These are phyloP conservation scores for Hemithea aestivaria DNA, from an alignment of 2,888 invertebrate genomes.

Conservation along the genomic window DNA sequence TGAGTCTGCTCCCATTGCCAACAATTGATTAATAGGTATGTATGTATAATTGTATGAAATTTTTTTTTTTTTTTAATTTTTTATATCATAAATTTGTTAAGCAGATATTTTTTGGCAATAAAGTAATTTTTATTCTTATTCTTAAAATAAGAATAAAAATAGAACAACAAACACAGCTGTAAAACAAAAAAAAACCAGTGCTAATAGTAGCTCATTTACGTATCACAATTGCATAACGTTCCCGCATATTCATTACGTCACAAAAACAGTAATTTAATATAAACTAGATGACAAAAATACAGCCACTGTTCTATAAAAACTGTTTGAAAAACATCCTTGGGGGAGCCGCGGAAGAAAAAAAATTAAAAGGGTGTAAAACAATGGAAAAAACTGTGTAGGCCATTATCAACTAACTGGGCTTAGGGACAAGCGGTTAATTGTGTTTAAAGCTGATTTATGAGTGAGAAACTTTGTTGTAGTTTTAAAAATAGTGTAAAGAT, in stretches of 20 bases:
- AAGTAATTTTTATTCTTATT: too few relatives aligned
- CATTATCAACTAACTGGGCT: slow-evolving; percentile 66
- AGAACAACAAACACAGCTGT: slow-evolving; percentile 33
- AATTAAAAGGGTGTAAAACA: slow-evolving; percentile 67
- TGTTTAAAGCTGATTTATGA: slow-evolving; percentile 63
- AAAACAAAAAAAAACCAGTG: slow-evolving; percentile 42
- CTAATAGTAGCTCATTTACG: slow-evolving; percentile 66
- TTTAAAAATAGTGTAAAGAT: too few relatives aligned
- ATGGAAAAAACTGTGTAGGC: slow-evolving; percentile 51
- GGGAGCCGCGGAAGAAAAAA: slow-evolving; percentile 56
- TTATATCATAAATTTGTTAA: too few relatives aligned
- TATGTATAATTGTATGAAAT: too few relatives aligned
- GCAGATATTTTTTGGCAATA: too few relatives aligned
- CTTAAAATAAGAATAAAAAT: background rate
- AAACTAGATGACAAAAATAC: slow-evolving; percentile 74
- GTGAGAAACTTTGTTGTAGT: slow-evolving; percentile 11
- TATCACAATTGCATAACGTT: slow-evolving; percentile 57
- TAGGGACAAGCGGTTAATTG: slow-evolving; percentile 70
- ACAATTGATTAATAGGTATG: too few relatives aligned
- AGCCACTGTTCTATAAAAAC: slow-evolving; percentile 66
- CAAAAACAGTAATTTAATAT: slow-evolving; percentile 77
- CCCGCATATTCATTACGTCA: slow-evolving; percentile 74
- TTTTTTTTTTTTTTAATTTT: too few relatives aligned
- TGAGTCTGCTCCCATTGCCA: too few relatives aligned
- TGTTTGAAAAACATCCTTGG: slow-evolving; percentile 50